Evolutionary conservation across 2,113 vertebrate genomes (phyloP).

Genomic region (Gambusia holbrooki): DNA sequence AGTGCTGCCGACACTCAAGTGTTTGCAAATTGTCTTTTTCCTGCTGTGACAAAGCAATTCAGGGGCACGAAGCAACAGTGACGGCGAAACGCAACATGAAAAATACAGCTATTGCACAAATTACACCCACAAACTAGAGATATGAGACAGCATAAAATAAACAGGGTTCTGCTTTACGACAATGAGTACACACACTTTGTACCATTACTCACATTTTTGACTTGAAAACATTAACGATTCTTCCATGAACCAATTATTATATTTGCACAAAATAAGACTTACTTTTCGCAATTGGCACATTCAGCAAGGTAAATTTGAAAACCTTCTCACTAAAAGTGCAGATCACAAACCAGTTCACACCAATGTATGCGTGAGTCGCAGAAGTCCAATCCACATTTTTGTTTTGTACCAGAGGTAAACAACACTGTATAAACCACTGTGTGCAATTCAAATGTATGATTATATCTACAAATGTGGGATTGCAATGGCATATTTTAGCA

Average conservation of each 20-base stretch:
- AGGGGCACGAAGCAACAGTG: conserved; percentile 18
- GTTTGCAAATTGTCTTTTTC: neutral
- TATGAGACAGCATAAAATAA: conserved; percentile 10
- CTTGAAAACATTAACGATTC: no score
- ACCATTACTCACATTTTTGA: neutral
- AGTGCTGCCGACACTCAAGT: conserved; percentile 22
- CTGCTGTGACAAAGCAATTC: conserved; percentile 14
- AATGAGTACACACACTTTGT: neutral
- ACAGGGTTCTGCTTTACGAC: conserved; percentile 3
- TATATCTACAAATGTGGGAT: neutral
- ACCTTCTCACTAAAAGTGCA: conserved; percentile 1
- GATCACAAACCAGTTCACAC: conserved; percentile 2
- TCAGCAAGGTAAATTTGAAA: neutral
- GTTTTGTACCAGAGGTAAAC: conserved; percentile 5
- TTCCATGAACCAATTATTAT: neutral
- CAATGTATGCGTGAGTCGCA: neutral
- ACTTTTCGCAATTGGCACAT: neutral
- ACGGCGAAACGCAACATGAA: neutral
- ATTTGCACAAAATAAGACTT: neutral
- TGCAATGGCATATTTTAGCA: neutral
- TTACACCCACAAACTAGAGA: conserved; percentile 6
- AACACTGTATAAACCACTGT: conserved; percentile 5
- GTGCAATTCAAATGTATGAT: no score
- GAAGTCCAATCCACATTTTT: conserved; percentile 1
- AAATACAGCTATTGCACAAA: conserved; percentile 9